Base-by-base conservation (phyloP, 2,113 vertebrate genomes). In the Bubo scandiacus region DNA sequence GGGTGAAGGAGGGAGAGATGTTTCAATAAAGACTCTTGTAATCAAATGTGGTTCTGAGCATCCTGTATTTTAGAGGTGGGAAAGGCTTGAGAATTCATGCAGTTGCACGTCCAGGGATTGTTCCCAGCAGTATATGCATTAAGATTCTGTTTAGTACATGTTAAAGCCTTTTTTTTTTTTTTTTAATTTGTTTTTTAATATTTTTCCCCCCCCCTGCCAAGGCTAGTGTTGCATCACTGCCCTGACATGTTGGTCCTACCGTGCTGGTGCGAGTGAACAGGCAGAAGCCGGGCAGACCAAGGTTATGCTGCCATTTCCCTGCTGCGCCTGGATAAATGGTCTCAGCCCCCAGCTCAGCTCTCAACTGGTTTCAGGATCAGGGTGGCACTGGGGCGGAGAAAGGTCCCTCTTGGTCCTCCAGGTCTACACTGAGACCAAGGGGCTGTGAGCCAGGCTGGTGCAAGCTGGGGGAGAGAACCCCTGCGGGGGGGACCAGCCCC, bases 171-270 rank as follows among this genome's bases (percentile, higher is more conserved):
- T 52, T 47, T 47, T 38, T 42, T 32, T n/a, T n/a, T 30, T 42
- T 34, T 17, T 15, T 43, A 42, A 42, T 52, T 25, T 62, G 16
- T 29, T 21, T 19, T n/a, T 51, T 22, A 42, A 42, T 42, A 42
- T 17, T 5, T 20, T 29, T 14, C 11, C 4, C 6, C 6, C 13
- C 6, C 12, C 15, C 23, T 0, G 1, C 38, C 45, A 47, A 42
- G 49, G 49, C 34, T 30, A 38, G 4, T 15, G 21, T 0, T 17
- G 19, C 30, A 65, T 30, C 65, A 36, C 65, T 59, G 65, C 43
- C 58, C 58, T 32, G 71, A 18, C 32, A 2, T 4, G 16, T 7
- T 38, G 36, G 13, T 17, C 63, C 51, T 10, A 20, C 55, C 32
- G 8, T 6, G 38, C n/a, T 30, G 27, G n/a, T 3, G 34, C 11